A percentile compares a stretch with the other conserved stretches of the same genome.
These are phyloP conservation scores for Acomys russatus DNA, from an alignment of 2,797 vertebrate species.

Conservation along the genomic window DNA sequence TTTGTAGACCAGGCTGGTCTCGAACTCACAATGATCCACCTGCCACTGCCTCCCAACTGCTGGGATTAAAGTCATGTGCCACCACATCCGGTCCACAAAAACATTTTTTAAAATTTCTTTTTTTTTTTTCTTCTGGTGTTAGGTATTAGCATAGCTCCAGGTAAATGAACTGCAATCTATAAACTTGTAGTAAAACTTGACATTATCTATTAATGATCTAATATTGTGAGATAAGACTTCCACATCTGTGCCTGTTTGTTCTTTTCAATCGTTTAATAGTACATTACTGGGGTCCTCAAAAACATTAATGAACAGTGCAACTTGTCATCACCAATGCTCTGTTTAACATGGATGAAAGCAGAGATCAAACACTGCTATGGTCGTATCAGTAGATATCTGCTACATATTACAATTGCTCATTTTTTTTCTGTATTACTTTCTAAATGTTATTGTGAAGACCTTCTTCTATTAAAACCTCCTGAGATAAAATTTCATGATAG, in stretches of 20 bases:
- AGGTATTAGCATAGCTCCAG: not conserved
- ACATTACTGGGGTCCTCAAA: not conserved
- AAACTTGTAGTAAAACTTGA: not conserved
- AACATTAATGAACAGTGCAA: not conserved
- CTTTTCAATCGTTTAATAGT: not conserved
- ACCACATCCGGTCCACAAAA: not conserved
- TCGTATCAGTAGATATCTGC: no score
- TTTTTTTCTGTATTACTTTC: not conserved
- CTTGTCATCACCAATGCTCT: not conserved
- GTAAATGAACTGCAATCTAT: not conserved
- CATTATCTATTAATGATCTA: not conserved
- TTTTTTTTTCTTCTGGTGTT: not conserved
- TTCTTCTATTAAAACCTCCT: not conserved
- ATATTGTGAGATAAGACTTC: not conserved
- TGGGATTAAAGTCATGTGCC: no score
- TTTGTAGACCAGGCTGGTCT: no score
- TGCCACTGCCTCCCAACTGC: no score
- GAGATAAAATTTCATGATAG: not conserved
- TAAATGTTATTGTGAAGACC: not conserved
- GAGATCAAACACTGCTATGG: not conserved
- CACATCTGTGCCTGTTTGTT: not conserved
- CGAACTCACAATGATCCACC: no score
- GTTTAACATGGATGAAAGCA: not conserved
- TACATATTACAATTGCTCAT: accelerated
- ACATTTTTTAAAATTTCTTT: not conserved